phyloP scores from a whole-genome alignment of 2,113 vertebrate genomes.

The Pantherophis guttatus region DNA sequence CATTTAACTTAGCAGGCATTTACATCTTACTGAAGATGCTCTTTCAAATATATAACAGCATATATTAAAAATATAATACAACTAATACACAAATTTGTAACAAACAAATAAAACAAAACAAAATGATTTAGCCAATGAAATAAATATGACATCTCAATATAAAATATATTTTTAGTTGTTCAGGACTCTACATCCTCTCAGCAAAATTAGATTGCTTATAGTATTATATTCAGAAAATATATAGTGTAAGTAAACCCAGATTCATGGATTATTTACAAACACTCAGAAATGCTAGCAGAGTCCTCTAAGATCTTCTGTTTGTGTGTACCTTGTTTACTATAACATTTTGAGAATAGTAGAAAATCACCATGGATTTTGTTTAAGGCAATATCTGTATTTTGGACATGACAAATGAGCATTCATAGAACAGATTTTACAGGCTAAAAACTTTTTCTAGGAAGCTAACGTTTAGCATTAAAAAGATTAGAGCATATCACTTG shows the following conservation, averaged over 20 bases:
- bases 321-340: not conserved
- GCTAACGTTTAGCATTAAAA: not conserved
- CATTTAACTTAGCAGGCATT: not conserved
- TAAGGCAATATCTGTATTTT: not conserved
- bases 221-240: not conserved
- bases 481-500: not conserved
- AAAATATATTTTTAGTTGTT: not conserved
- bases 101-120: not conserved
- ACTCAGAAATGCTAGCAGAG: not conserved
- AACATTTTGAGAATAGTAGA: not conserved
- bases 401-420: not conserved
- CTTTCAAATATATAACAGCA: not conserved
- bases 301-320: not conserved
- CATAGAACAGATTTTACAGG: not conserved
- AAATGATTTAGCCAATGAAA: not conserved
- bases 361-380: not conserved
- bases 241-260: not conserved
- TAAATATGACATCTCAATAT: not conserved
- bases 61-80: not conserved
- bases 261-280: not conserved
- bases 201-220: not conserved
- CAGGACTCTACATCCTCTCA: not conserved
- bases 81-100: not conserved
- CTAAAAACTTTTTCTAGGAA: not conserved
- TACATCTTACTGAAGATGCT: not conserved